These are phyloP conservation scores for Protobothrops mucrosquamatus DNA, from an alignment of 2,113 vertebrate species.

Conservation along the genomic window DNA sequence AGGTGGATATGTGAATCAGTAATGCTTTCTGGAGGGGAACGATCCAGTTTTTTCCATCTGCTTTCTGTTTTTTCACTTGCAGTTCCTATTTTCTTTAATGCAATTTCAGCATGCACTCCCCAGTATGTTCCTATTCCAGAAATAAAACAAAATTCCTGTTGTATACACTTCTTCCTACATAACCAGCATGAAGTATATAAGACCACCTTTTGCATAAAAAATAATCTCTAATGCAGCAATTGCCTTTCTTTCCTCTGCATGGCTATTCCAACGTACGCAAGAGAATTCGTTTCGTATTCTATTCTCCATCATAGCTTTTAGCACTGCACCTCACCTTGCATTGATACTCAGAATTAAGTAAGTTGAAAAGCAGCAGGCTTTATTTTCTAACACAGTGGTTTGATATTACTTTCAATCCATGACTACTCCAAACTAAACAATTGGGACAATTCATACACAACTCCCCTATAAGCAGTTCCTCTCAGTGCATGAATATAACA, in stretches of 20 bases:
- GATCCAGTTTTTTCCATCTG: not conserved
- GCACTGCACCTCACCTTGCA: not conserved
- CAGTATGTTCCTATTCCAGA: not conserved
- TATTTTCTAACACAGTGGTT: not conserved
- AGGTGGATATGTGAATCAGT: not conserved
- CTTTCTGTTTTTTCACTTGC: not conserved
- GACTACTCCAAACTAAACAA: not conserved
- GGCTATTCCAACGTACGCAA: not conserved
- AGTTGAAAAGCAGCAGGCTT: not conserved
- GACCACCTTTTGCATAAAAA: not conserved
- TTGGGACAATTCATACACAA: not conserved
- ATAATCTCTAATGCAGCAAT: not conserved
- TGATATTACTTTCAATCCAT: not conserved
- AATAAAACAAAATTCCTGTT: not conserved
- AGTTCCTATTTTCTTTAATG: not conserved
- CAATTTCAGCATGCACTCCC: not conserved
- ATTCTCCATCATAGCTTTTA: not conserved
- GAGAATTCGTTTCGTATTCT: not conserved
- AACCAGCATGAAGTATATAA: not conserved
- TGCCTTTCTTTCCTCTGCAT: not conserved
- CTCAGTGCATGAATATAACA: not conserved
- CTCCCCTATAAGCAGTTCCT: not conserved
- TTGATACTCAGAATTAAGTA: not conserved
- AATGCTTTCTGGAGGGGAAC: not conserved
- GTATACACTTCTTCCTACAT: not conserved